Base-by-base conservation (phyloP, 2,797 vertebrate genomes). In the Heterohyrax brucei region DNA sequence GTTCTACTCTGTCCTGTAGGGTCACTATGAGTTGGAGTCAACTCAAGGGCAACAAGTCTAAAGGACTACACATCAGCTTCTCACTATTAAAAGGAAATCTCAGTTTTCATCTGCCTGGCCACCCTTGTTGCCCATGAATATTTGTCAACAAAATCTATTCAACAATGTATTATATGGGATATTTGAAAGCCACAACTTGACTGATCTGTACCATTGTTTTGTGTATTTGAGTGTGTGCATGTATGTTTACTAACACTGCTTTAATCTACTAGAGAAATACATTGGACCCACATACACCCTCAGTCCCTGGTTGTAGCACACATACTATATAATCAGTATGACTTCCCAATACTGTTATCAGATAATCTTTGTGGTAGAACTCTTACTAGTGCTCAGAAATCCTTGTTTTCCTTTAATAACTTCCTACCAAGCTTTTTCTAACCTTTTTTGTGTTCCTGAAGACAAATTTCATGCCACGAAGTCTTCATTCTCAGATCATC, bases 401-500 rank as follows among this genome's bases (percentile, higher is more conserved):
- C 76, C n/a, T 92, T 89, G 19, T 70, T 70, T 88, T 81, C 87
- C 76, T 62, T 89, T 82, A 88, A 7, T 50, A 95, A 95, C 79
- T 79, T 66, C 76, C 56, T 68, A 85, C 46, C 30, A 73, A 91
- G 86, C 76, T 87, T 96, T 84, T 70, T 46, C 44, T 46, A 89
- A 62, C 33, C 62, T 89, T 64, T 94, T 89, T 81, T 90, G n/a
- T 61, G 80, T 89, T 78, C n/a, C 83, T 82, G 13, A 92, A 89
- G 85, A 94, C 44, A 94, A 87, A 89, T 61, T 73, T n/a, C 70
- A 82, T 68, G 33, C 61, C 83, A 39, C 94, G 77, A 95, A 86
- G 62, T 48, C 16, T 89, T 81, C 68, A 88, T 88, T 76, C 44
- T 81, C 46, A 91, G 39, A 84, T 78, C 10, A 80, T 59, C 39